Evolutionary conservation across 2,113 vertebrate genomes (phyloP).

Genomic region (Fregetta grallaria): DNA sequence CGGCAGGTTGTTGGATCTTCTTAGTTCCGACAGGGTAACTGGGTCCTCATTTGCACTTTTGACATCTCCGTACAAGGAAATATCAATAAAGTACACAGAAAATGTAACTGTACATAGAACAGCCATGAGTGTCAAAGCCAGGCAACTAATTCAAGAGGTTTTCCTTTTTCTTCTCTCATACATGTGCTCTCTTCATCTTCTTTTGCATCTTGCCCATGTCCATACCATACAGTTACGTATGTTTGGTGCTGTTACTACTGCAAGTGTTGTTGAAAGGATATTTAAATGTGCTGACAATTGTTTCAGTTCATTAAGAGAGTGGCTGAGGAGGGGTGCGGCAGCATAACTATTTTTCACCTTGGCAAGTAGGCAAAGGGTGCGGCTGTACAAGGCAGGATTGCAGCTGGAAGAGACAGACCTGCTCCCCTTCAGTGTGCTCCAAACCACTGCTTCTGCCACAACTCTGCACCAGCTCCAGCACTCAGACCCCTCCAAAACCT

Average conservation of each 20-base stretch:
- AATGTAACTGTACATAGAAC: neutral
- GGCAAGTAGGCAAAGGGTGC: neutral
- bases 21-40: neutral
- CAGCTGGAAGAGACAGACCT: neutral
- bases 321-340: neutral
- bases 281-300: neutral
- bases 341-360: neutral
- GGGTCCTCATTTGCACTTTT: neutral
- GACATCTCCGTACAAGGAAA: neutral
- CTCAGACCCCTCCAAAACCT: neutral
- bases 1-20: neutral
- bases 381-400: neutral
- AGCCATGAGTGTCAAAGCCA: neutral
- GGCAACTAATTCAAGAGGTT: neutral
- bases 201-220: neutral
- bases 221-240: accelerated
- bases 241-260: neutral
- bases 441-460: neutral
- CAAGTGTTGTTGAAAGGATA: neutral
- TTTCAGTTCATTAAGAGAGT: neutral
- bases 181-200: neutral
- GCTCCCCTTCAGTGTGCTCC: neutral
- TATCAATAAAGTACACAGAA: neutral
- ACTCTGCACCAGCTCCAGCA: neutral
- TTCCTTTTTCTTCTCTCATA: neutral